Conservation (phyloP, 53 echinoderm and acorn worm genomes). For the Echinometra lucunter region DNA sequence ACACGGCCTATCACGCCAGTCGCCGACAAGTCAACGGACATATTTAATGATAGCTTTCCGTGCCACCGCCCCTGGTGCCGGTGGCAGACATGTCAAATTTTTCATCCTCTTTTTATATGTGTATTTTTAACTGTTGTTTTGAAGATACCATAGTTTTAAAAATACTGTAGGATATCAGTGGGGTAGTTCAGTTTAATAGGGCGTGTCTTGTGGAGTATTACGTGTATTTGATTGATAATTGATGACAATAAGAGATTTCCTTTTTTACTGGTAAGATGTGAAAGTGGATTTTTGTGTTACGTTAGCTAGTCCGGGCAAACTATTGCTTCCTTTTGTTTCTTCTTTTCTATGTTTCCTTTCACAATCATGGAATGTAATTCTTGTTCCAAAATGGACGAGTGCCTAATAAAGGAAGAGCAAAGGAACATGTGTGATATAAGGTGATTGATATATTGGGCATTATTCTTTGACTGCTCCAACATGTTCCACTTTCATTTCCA, state of each 20-base stretch:
- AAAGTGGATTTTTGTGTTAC: neutral
- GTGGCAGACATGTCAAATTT: neutral
- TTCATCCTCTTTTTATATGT: slow-evolving; percentile 60
- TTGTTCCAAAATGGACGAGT: neutral
- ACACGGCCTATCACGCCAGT: slow-evolving; percentile 71
- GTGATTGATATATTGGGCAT: no score
- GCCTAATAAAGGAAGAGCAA: neutral
- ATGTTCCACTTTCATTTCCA: no score
- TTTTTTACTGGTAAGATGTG: neutral
- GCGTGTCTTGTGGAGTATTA: neutral
- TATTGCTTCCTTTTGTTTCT: neutral
- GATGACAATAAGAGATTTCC: neutral
- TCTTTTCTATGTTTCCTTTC: neutral
- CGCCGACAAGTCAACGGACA: slow-evolving; percentile 81
- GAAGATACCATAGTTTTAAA: slow-evolving; percentile 7
- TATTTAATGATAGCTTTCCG: slow-evolving; percentile 86
- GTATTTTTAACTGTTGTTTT: slow-evolving; percentile 34
- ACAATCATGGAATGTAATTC: neutral
- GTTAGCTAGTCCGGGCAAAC: neutral
- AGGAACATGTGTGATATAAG: no score
- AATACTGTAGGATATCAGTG: neutral
- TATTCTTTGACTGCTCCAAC: no score
- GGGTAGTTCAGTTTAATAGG: neutral
- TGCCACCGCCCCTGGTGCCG: neutral
- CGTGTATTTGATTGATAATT: neutral